A percentile compares a stretch with the other conserved stretches of the same genome.
Conservation (phyloP, 2,888 invertebrate species). For the Prenolepis imparis region DNA sequence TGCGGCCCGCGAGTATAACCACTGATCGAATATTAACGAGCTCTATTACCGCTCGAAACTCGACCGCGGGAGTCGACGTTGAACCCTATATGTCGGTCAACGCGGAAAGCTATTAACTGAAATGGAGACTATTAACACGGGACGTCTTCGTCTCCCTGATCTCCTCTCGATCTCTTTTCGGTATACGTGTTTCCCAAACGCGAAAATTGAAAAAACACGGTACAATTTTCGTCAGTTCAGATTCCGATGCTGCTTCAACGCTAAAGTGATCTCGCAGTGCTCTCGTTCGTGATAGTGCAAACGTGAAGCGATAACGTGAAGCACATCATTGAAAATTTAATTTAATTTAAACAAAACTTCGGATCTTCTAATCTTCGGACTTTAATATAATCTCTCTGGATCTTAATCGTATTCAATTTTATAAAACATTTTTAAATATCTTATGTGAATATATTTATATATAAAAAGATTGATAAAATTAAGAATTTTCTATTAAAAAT, state of each 20-base stretch:
- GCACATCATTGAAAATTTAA: neutral
- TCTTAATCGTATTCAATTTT: slow-evolving; percentile 3
- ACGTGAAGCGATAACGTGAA: neutral
- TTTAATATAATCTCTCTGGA: slow-evolving; percentile 1
- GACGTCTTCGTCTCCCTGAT: neutral
- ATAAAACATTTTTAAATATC: neutral
- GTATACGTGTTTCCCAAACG: neutral
- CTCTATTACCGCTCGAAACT: slow-evolving; percentile 74
- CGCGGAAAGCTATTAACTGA: neutral
- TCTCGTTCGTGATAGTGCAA: neutral
- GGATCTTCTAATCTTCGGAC: neutral
- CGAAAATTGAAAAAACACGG: neutral
- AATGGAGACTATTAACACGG: neutral
- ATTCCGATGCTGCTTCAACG: neutral
- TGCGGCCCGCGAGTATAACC: slow-evolving; percentile 70
- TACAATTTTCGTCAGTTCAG: neutral
- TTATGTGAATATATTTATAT: neutral
- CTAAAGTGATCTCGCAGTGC: neutral
- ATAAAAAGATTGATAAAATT: neutral
- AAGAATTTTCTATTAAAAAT: neutral
- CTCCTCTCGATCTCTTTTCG: neutral
- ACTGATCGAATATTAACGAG: slow-evolving; percentile 80
- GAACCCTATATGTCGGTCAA: slow-evolving; percentile 11
- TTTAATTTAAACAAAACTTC: neutral
- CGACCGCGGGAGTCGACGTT: slow-evolving; percentile 59